Percentiles rank a stretch among this genome's conserved stretches.
phyloP scores from a whole-genome alignment of 1,140 invertebrate genomes.

The Macrobrachium nipponense region DNA sequence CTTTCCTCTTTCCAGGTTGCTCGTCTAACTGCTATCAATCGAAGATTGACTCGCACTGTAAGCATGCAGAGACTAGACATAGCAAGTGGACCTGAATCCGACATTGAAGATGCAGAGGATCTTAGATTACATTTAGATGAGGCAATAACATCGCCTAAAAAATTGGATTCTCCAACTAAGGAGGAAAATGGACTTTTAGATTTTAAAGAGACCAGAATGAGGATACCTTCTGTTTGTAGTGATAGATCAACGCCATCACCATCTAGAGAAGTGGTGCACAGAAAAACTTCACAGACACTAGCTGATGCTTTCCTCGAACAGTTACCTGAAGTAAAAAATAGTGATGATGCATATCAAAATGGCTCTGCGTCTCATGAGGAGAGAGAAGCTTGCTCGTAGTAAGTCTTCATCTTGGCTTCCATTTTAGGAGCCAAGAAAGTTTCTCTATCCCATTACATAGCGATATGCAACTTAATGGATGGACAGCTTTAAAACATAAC shows the following conservation, averaged over 20 bases:
- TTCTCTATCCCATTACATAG: constrained; percentile 1
- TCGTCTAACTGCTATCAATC: constrained; percentile 61
- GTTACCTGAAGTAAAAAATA: constrained; percentile 57
- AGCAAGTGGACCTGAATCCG: constrained; percentile 59
- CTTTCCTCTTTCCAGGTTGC: constrained; percentile 48
- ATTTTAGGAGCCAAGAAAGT: background rate
- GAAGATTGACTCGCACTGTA: constrained; percentile 51
- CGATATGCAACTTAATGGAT: constrained; percentile 43
- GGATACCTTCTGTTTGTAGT: constrained; percentile 44
- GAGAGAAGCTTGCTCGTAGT: constrained; percentile 46
- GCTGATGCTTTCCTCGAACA: constrained; percentile 64
- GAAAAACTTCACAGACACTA: constrained; percentile 62
- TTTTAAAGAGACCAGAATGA: constrained; percentile 18
- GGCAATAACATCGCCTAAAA: constrained; percentile 32
- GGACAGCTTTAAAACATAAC: constrained; percentile 52
- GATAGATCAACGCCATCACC: constrained; percentile 45
- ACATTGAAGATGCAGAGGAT: constrained; percentile 62
- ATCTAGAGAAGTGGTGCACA: constrained; percentile 29
- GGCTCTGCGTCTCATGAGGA: constrained; percentile 52
- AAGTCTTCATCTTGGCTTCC: background rate
- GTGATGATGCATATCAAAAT: constrained; percentile 40
- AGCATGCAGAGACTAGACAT: constrained; percentile 55
- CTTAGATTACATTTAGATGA: constrained; percentile 58
- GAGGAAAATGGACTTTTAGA: constrained; percentile 31
- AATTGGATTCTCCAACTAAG: background rate